Evolutionary conservation across 2,113 vertebrate genomes (phyloP).

Genomic region (Proterorhinus semilunaris): DNA sequence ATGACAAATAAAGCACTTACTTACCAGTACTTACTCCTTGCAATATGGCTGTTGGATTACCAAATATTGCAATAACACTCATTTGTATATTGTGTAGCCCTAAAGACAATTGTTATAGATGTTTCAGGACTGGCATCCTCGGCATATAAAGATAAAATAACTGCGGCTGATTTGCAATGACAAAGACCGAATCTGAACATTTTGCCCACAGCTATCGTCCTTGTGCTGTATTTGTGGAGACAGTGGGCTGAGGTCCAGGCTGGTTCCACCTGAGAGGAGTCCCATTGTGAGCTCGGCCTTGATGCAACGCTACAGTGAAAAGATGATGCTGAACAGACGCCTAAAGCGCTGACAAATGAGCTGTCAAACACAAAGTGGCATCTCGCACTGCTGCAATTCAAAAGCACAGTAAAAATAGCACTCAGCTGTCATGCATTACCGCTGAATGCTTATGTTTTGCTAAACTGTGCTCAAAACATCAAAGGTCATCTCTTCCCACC

Average conservation of each 20-base stretch:
- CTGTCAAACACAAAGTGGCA: slow-evolving; percentile 65
- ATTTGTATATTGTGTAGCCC: no score
- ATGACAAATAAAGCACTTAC: no score
- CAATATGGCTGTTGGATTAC: no score
- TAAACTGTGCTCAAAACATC: slow-evolving; percentile 54
- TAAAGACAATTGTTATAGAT: no score
- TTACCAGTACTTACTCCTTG: no score
- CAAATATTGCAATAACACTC: no score
- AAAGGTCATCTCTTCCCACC: slow-evolving; percentile 19
- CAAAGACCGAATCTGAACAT: neutral
- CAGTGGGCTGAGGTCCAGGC: slow-evolving; percentile 46
- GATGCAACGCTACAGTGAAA: slow-evolving; percentile 39
- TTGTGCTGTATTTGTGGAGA: slow-evolving; percentile 4
- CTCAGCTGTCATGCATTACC: slow-evolving; percentile 51
- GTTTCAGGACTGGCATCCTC: no score
- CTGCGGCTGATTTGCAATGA: neutral
- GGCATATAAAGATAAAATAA: no score
- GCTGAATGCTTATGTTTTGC: slow-evolving; percentile 64
- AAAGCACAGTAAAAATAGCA: slow-evolving; percentile 43
- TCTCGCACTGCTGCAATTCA: slow-evolving; percentile 46
- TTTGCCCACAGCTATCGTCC: neutral
- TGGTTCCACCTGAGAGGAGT: slow-evolving; percentile 67
- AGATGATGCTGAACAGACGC: slow-evolving; percentile 47
- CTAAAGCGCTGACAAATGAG: slow-evolving; percentile 67
- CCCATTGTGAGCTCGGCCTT: slow-evolving; percentile 34